phyloP scores from a whole-genome alignment of 1,140 invertebrate species.

The Apocrypta bakeri region DNA sequence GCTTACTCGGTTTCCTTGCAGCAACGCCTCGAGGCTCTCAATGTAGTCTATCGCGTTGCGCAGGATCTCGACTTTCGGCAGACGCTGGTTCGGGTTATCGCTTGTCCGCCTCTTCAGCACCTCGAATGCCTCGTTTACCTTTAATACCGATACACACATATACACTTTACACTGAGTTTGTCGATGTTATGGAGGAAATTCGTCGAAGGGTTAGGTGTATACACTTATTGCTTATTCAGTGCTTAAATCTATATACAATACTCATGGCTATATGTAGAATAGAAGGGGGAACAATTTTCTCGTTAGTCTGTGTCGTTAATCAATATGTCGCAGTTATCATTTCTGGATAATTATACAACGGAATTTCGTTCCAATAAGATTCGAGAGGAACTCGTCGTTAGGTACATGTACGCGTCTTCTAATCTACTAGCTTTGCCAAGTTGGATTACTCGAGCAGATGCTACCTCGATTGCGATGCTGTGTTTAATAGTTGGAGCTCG shows the following conservation, averaged over 20 bases:
- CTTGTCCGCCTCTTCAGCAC: conserved; percentile 93
- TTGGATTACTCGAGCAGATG: background rate
- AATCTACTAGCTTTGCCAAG: background rate
- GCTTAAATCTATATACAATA: too few species aligned
- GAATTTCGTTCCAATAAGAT: background rate
- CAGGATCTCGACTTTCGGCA: conserved; percentile 98
- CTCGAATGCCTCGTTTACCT: conserved; percentile 99
- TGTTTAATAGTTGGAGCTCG: background rate
- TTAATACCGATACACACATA: background rate
- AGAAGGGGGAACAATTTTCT: too few species aligned
- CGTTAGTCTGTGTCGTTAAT: background rate
- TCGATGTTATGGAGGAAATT: background rate
- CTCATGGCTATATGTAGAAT: too few species aligned
- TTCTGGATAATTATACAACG: too few species aligned
- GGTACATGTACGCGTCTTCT: too few species aligned
- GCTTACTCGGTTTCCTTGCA: conserved; percentile 74
- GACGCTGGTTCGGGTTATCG: conserved; percentile 93
- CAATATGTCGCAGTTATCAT: background rate
- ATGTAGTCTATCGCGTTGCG: conserved; percentile 98
- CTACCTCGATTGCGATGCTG: background rate
- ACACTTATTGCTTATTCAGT: too few species aligned
- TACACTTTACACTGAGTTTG: background rate
- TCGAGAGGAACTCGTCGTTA: background rate
- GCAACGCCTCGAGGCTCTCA: conserved; percentile 91
- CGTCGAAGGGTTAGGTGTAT: too few species aligned